phyloP scores from a whole-genome alignment of 1,140 invertebrate species.

The Leptopilina boulardi region DNA sequence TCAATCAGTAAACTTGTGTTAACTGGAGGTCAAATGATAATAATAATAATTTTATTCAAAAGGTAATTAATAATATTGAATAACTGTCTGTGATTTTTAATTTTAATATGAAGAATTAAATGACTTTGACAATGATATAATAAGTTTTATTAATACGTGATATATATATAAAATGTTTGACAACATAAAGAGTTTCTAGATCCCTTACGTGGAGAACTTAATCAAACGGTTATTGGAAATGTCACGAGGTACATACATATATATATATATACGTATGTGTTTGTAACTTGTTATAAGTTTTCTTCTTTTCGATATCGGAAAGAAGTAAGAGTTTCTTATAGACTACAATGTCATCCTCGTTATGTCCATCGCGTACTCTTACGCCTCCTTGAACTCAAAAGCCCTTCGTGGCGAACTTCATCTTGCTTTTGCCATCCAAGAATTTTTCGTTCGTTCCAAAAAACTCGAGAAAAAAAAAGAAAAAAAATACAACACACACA shows the following conservation, averaged over 20 bases:
- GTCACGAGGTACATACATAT: slow-evolving; percentile 10
- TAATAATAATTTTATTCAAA: no score
- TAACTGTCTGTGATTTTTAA: no score
- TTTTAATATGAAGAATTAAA: no score
- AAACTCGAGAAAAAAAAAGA: neutral
- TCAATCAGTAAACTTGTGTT: no score
- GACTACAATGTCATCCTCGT: slow-evolving; percentile 26
- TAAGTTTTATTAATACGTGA: neutral
- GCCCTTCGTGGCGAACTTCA: slow-evolving; percentile 20
- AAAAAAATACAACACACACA: slow-evolving; percentile 3
- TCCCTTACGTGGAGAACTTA: neutral
- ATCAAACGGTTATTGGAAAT: slow-evolving; percentile 29
- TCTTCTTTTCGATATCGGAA: slow-evolving; percentile 15
- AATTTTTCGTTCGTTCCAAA: slow-evolving; percentile 21
- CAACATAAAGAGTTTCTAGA: neutral
- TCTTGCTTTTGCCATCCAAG: slow-evolving; percentile 2
- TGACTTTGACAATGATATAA: no score
- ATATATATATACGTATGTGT: slow-evolving; percentile 5
- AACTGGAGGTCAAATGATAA: no score
- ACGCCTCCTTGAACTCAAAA: slow-evolving; percentile 30
- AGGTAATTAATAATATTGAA: no score
- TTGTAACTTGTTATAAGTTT: slow-evolving; percentile 30
- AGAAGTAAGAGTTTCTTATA: slow-evolving; percentile 30
- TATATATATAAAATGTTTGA: neutral
- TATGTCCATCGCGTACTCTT: slow-evolving; percentile 30